Conservation (phyloP, 2,888 invertebrate genomes). For the Apamea monoglypha region DNA sequence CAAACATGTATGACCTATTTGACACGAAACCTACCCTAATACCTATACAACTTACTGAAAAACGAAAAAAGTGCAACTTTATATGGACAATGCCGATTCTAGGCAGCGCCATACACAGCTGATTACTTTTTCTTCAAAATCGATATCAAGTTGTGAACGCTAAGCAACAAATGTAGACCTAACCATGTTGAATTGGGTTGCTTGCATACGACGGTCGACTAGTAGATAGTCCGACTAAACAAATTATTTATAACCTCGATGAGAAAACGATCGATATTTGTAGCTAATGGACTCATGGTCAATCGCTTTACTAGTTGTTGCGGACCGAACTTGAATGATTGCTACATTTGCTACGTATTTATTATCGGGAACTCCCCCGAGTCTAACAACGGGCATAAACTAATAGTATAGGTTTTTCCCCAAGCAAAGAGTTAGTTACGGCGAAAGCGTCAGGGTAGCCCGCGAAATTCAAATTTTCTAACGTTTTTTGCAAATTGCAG, state of each 20-base stretch:
- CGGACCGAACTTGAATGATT: no score
- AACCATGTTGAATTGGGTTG: not conserved
- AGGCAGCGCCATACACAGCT: not conserved
- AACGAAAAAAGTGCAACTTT: not conserved
- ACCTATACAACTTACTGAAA: not conserved
- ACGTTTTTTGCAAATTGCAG: no score
- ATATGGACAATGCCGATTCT: not conserved
- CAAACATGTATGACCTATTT: not conserved
- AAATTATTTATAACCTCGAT: conserved; percentile 15
- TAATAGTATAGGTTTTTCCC: not conserved
- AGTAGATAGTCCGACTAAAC: no score
- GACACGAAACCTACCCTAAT: not conserved
- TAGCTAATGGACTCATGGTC: not conserved
- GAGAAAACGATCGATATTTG: conserved; percentile 6
- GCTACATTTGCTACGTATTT: not conserved
- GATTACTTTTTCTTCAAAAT: not conserved
- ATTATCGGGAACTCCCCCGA: conserved; percentile 9
- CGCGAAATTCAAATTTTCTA: not conserved
- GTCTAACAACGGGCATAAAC: not conserved
- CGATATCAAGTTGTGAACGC: not conserved
- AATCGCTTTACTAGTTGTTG: not conserved
- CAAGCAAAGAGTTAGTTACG: not conserved
- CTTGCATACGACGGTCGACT: not conserved
- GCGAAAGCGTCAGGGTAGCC: not conserved
- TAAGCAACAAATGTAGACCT: not conserved